These are phyloP conservation scores for Microdon myrmicae DNA, from an alignment of 2,888 invertebrate species.

Conservation along the genomic window DNA sequence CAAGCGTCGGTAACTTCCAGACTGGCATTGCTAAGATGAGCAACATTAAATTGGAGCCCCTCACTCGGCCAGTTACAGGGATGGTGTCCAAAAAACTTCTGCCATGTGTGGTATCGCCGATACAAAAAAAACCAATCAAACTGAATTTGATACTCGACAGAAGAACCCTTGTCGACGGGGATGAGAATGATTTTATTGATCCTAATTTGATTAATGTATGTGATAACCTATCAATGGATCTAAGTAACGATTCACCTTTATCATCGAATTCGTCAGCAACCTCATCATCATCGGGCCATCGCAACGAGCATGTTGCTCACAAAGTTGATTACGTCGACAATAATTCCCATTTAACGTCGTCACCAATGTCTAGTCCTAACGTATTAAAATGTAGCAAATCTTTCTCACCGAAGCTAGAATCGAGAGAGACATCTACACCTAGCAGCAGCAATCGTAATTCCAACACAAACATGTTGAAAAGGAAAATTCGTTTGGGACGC, in stretches of 20 bases:
- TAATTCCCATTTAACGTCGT: conserved; percentile 10
- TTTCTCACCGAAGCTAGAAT: conserved; percentile 10
- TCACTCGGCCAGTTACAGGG: conserved; percentile 18
- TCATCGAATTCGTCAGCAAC: conserved; percentile 55
- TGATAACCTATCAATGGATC: conserved; percentile 73
- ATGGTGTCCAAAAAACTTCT: conserved; percentile 8
- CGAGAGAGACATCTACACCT: background rate
- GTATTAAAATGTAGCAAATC: conserved; percentile 19
- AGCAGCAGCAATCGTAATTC: conserved; percentile 49
- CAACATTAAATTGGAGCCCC: conserved; percentile 25
- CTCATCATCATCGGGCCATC: conserved; percentile 49
- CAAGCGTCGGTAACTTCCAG: conserved; percentile 4
- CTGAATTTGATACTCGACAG: conserved; percentile 56
- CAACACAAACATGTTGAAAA: conserved; percentile 59
- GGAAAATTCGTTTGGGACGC: conserved; percentile 65
- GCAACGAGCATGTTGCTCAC: conserved; percentile 10
- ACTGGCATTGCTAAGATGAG: conserved; percentile 13
- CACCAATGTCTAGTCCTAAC: conserved; percentile 28
- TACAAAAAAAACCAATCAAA: conserved; percentile 53
- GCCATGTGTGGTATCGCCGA: conserved; percentile 5
- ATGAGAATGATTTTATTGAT: conserved; percentile 68
- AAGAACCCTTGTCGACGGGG: conserved; percentile 51
- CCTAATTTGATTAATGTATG: conserved; percentile 76
- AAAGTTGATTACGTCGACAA: conserved; percentile 20
- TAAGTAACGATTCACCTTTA: conserved; percentile 33